These are phyloP conservation scores for Ceratotherium simum DNA, from an alignment of 2,113 vertebrate species.

Conservation along the genomic window DNA sequence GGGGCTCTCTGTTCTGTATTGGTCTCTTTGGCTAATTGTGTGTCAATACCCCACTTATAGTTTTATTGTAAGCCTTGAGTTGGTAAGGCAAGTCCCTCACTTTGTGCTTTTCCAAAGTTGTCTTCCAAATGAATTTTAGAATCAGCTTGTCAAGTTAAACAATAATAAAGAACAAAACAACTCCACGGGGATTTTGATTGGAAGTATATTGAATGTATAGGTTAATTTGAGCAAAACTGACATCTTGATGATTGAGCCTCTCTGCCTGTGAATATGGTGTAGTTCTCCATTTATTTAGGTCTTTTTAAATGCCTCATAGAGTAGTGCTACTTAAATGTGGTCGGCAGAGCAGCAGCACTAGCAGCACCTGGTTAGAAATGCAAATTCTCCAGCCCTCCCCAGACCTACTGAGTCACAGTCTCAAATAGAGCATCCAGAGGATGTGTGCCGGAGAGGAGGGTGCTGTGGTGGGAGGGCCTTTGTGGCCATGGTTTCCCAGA, in stretches of 20 bases:
- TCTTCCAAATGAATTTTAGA: background rate
- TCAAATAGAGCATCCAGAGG: background rate
- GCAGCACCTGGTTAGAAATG: background rate
- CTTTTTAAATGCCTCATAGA: background rate
- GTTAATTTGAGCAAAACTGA: background rate
- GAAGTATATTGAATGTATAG: background rate
- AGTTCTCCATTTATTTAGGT: background rate
- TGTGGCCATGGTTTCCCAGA: background rate
- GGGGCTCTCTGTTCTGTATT: background rate
- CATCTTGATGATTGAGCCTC: background rate
- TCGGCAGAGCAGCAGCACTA: background rate
- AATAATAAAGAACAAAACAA: background rate
- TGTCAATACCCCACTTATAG: background rate
- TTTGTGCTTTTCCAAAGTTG: constrained; percentile 16
- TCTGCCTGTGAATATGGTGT: background rate
- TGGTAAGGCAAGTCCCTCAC: background rate
- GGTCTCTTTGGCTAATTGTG: background rate
- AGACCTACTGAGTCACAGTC: background rate
- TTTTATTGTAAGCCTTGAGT: background rate
- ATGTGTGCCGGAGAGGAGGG: background rate
- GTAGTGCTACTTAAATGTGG: background rate
- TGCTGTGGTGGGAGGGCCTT: background rate
- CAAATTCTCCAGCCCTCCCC: background rate
- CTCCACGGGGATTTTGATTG: background rate
- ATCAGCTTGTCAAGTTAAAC: background rate